A percentile compares a stretch with the other conserved stretches of the same genome.
Evolutionary conservation across 2,888 invertebrate species (phyloP).

Genomic region (Omphaloscelis lunosa): DNA sequence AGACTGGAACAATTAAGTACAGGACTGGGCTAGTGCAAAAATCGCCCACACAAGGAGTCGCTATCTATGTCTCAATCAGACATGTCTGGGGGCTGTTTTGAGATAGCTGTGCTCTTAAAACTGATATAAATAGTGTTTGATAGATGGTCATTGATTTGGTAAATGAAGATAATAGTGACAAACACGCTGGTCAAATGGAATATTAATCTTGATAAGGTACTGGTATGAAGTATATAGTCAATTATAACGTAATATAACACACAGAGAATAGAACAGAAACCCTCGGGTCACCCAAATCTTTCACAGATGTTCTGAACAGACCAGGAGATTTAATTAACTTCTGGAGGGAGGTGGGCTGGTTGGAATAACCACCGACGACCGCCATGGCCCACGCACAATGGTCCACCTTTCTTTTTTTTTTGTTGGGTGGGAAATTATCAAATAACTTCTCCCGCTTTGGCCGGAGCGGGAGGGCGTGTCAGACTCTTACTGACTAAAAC

Average conservation of each 20-base stretch:
- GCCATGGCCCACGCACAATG: too few species aligned
- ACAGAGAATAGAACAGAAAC: too few species aligned
- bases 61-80: constrained; percentile 55
- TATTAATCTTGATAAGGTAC: not conserved
- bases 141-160: constrained; percentile 26
- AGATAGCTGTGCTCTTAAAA: constrained; percentile 35
- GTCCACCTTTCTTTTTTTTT: too few species aligned
- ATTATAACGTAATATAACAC: not conserved
- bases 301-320: too few species aligned
- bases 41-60: constrained; percentile 56
- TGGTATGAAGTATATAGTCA: not conserved
- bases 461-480: too few species aligned
- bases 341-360: too few species aligned
- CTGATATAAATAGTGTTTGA: constrained; percentile 20
- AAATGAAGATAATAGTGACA: constrained; percentile 20
- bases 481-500: too few species aligned
- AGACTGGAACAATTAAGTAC: constrained; percentile 51
- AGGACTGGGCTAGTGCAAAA: constrained; percentile 51
- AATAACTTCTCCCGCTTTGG: too few species aligned
- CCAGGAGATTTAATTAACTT: too few species aligned
- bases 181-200: not conserved
- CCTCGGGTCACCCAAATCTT: too few species aligned
- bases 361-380: too few species aligned
- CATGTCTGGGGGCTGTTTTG: constrained; percentile 38
- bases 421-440: too few species aligned